Conservation (phyloP, 2,797 vertebrate species). For the Bryconaethiops microstoma region DNA sequence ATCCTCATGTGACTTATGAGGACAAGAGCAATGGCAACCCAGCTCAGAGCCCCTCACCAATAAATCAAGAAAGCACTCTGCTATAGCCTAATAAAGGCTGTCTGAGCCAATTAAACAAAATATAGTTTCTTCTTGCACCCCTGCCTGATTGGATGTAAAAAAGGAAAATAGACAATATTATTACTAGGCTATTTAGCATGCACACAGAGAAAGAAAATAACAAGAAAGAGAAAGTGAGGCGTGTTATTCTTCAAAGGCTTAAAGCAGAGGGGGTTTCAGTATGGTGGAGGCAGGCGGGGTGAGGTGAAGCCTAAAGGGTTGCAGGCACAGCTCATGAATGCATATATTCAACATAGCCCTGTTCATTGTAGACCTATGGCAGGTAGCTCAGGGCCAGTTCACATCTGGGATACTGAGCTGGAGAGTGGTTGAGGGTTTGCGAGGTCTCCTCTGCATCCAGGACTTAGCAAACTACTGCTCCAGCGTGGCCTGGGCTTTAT, state of each 20-base stretch:
- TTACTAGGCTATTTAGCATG: constrained; percentile 17
- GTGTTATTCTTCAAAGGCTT: constrained; percentile 32
- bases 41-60: constrained; percentile 42
- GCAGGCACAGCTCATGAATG: constrained; percentile 48
- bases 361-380: constrained; percentile 43
- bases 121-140: constrained; percentile 31
- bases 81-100: constrained; percentile 53
- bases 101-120: constrained; percentile 53
- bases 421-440: constrained; percentile 33
- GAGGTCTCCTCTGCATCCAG: constrained; percentile 35
- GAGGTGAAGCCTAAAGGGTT: constrained; percentile 39
- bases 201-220: constrained; percentile 16
- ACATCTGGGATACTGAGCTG: constrained; percentile 42
- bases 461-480: background rate
- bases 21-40: constrained; percentile 36
- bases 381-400: constrained; percentile 48
- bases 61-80: constrained; percentile 42
- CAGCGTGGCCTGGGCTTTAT: constrained; percentile 26
- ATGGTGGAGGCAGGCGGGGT: constrained; percentile 6
- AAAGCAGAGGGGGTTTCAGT: background rate
- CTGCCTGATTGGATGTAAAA: constrained; percentile 42
- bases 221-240: constrained; percentile 23
- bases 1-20: constrained; percentile 46
- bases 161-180: constrained; percentile 32
- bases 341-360: constrained; percentile 53